phyloP scores from a whole-genome alignment of 2,888 invertebrate genomes.

The Epirrita christyi region DNA sequence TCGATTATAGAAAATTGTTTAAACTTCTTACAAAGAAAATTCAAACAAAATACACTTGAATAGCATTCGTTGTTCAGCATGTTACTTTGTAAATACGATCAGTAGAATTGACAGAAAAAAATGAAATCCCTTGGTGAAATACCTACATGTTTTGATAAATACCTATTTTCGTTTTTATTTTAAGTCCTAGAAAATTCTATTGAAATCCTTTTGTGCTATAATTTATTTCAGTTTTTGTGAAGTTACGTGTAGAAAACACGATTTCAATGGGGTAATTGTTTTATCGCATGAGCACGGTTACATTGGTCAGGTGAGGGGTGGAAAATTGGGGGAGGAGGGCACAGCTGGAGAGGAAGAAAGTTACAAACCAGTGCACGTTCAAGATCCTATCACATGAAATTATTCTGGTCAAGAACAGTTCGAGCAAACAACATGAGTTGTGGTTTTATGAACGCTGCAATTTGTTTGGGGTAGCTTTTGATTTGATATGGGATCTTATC shows the following conservation, averaged over 20 bases:
- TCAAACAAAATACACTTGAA: background rate
- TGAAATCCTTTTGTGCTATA: conserved; percentile 18
- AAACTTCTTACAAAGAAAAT: background rate
- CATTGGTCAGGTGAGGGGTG: conserved; percentile 57
- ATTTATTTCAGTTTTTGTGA: conserved; percentile 32
- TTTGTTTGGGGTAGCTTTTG: conserved; percentile 53
- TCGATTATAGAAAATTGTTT: no score
- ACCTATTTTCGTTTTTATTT: background rate
- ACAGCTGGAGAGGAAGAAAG: conserved; percentile 72
- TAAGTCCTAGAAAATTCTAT: conserved; percentile 15
- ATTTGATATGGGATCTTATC: conserved; percentile 41
- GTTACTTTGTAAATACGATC: background rate
- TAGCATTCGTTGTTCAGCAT: background rate
- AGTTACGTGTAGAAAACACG: conserved; percentile 57
- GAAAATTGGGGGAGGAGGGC: conserved; percentile 41
- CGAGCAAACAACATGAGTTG: conserved; percentile 62
- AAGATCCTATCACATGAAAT: conserved; percentile 75
- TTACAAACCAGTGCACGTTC: conserved; percentile 70
- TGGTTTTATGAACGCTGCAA: conserved; percentile 56
- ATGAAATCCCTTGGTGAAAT: background rate
- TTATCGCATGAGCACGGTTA: conserved; percentile 79
- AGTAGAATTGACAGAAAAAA: background rate
- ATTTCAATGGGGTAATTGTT: conserved; percentile 80
- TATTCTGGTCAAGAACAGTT: conserved; percentile 79
- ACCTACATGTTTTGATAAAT: background rate